Conservation (phyloP, 37 sponge, comb jelly and placozoan species). For the Ianthella basta region DNA sequence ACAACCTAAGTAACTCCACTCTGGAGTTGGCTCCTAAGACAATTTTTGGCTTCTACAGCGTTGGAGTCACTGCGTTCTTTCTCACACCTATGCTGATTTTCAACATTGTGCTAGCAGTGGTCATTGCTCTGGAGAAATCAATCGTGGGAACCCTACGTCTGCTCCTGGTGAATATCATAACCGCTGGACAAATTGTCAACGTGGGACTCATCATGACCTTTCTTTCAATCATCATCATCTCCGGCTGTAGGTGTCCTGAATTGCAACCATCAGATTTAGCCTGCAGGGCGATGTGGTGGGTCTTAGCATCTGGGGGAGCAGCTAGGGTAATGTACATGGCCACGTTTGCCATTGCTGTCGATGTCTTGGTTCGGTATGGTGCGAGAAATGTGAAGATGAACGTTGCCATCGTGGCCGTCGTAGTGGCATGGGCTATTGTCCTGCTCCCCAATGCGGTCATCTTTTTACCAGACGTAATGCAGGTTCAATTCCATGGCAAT, state of each 20-base stretch:
- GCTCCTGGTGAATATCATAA: neutral
- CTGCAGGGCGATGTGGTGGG: neutral
- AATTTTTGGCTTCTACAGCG: neutral
- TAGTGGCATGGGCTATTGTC: neutral
- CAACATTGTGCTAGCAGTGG: neutral
- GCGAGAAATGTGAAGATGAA: neutral
- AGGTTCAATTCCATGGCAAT: neutral
- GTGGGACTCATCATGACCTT: neutral
- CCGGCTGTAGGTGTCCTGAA: neutral
- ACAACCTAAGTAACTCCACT: too few relatives aligned
- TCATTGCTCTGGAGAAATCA: neutral
- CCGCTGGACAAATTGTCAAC: neutral
- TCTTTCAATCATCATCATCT: neutral
- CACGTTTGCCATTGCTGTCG: neutral
- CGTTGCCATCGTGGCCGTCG: neutral
- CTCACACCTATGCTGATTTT: neutral
- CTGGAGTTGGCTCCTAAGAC: too few relatives aligned
- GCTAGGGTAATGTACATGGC: neutral
- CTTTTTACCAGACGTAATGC: neutral
- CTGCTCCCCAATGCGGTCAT: neutral
- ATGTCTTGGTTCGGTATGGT: neutral
- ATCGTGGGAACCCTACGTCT: neutral
- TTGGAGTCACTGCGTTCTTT: neutral
- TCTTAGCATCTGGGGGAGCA: neutral
- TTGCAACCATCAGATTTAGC: neutral